Evolutionary conservation across 2,113 vertebrate genomes (phyloP), one percentile per base, ranked within the genome.

Genomic region (Xiphorhynchus elegans): DNA sequence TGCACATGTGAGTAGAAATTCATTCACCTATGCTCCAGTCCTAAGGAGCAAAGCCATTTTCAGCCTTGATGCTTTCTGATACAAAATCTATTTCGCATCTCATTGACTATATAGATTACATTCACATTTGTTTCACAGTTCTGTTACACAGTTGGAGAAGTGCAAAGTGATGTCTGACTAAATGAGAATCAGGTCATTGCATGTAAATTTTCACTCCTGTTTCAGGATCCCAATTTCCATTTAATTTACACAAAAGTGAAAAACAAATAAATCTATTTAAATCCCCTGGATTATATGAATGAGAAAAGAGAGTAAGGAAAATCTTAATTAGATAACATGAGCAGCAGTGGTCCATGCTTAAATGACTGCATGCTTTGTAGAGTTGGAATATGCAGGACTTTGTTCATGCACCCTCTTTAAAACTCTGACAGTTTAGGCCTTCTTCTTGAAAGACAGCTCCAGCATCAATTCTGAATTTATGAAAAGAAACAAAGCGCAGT

Each of bases 61-160:
- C 83, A 92, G 39, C 44, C 68, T 56, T 84, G 68, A 92, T 74
- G 56, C 33, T 81, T 92, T 86, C 68, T 95, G 83, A 95, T 92
- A 80, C 46, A 90, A 92, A 96, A 95, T 86, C 85, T 73, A 77
- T 90, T 77, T 77, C 90, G 72, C 63, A 76, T 86, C 67, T 92
- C 19, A 3, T 49, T 93, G 72, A 31, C 35, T 74, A 39, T 17
- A 70, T 13, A 70, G 67, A 70, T 80, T 90, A 42, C 55, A 47
- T 58, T 92, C 72, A 53, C 85, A 60, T 72, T 87, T 56, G 3
- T 55, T 75, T 91, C 74, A 79, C 50, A 83, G 40, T 69, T 83
- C 59, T 74, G 59, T 94, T 85, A 84, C 87, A 93, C 10, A 64
- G 24, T 37, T 23, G 68, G 21, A 83, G 79, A 74, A 73, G 79